These are phyloP conservation scores for Physella acuta DNA, from an alignment of 1,140 invertebrate genomes.

Conservation along the genomic window DNA sequence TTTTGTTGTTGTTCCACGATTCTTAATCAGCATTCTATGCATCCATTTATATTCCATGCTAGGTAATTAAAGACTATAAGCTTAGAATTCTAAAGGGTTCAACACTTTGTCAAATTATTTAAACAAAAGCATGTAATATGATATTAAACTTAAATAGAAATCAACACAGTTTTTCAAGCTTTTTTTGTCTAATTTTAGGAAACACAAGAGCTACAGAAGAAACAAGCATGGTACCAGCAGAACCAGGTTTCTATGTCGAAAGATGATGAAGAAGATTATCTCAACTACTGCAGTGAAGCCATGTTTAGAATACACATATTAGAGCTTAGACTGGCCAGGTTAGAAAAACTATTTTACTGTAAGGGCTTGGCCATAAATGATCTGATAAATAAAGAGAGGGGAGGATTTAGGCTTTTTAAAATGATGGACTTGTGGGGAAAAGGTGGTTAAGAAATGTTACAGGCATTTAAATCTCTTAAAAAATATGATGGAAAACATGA, in stretches of 20 bases:
- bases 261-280: slow-evolving; percentile 61
- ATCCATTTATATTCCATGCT: too few relatives aligned
- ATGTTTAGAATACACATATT: slow-evolving; percentile 61
- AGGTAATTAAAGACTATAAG: too few relatives aligned
- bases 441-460: not conserved
- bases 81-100: too few relatives aligned
- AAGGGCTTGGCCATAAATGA: too few relatives aligned
- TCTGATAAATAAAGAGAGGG: too few relatives aligned
- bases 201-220: slow-evolving; percentile 58
- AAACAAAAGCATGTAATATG: not conserved
- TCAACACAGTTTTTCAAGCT: not conserved
- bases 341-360: too few relatives aligned
- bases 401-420: too few relatives aligned
- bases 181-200: slow-evolving; percentile 44
- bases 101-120: not conserved
- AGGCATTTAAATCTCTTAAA: too few relatives aligned
- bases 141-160: not conserved
- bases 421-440: too few relatives aligned
- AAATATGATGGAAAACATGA: too few relatives aligned
- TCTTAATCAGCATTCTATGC: too few relatives aligned
- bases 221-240: slow-evolving; percentile 61
- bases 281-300: slow-evolving; percentile 60
- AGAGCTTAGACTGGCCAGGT: slow-evolving; percentile 58
- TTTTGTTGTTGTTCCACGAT: too few relatives aligned
- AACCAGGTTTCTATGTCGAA: slow-evolving; percentile 60